A percentile compares a stretch with the other conserved stretches of the same genome.
phyloP scores from a whole-genome alignment of 1,140 invertebrate species.

The Pseudoatta argentina region DNA sequence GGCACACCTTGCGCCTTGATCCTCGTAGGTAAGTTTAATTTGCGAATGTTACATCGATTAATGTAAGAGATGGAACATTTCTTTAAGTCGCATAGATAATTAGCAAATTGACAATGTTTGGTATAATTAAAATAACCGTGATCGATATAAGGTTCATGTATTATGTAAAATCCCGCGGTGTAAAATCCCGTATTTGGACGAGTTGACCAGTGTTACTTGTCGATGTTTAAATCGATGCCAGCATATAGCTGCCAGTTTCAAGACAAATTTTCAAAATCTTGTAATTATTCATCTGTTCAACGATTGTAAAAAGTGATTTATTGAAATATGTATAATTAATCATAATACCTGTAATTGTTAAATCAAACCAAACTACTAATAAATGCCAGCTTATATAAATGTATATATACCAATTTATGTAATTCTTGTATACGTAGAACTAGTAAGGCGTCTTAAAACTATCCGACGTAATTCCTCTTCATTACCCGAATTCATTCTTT shows the following conservation, averaged over 20 bases:
- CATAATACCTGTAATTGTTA: constrained; percentile 31
- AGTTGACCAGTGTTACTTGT: constrained; percentile 66
- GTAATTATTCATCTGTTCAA: constrained; percentile 1
- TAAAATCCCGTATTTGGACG: constrained; percentile 43
- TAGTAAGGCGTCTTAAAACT: background rate
- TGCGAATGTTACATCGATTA: constrained; percentile 12
- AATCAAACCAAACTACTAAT: constrained; percentile 30
- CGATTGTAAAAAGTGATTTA: constrained; percentile 9
- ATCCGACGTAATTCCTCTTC: background rate
- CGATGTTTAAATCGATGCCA: background rate
- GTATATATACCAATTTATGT: background rate
- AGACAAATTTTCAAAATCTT: background rate
- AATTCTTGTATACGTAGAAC: background rate
- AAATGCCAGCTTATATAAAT: constrained; percentile 40
- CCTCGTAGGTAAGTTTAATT: constrained; percentile 2
- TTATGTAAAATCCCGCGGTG: background rate
- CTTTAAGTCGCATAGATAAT: constrained; percentile 12
- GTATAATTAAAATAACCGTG: background rate
- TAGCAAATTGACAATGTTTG: background rate
- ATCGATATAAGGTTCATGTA: background rate
- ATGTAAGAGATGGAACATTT: background rate
- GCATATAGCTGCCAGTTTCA: background rate
- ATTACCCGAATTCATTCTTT: background rate
- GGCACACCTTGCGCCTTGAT: background rate
- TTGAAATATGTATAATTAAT: background rate